phyloP scores from a whole-genome alignment of 2,113 vertebrate species.

The Daubentonia madagascariensis region DNA sequence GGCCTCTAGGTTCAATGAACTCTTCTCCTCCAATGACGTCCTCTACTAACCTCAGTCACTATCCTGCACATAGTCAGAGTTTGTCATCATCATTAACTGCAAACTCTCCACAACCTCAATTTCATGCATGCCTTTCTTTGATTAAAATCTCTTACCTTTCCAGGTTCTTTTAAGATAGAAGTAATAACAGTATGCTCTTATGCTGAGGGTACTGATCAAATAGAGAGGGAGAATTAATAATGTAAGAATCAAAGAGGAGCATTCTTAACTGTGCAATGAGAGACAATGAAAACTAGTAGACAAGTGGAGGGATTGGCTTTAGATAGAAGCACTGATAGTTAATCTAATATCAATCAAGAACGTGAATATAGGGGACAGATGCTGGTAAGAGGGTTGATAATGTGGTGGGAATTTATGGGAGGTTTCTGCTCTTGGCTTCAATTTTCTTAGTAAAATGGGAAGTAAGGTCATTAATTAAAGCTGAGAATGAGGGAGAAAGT shows the following conservation, averaged over 20 bases:
- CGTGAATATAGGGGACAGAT: background rate
- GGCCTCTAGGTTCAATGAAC: background rate
- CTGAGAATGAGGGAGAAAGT: background rate
- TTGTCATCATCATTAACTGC: background rate
- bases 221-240: background rate
- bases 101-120: background rate
- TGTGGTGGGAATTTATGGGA: background rate
- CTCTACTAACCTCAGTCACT: background rate
- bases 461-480: background rate
- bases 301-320: background rate
- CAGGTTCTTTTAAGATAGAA: background rate
- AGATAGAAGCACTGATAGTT: background rate
- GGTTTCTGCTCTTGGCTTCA: background rate
- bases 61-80: background rate
- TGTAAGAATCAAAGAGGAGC: background rate
- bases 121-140: background rate
- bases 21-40: background rate
- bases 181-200: background rate
- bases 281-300: background rate
- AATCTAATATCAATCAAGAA: background rate
- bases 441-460: background rate
- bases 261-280: background rate
- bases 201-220: background rate
- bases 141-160: background rate
- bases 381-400: background rate